Base-by-base conservation (phyloP, 2,888 invertebrate genomes). In the Acrobeloides nanus region DNA sequence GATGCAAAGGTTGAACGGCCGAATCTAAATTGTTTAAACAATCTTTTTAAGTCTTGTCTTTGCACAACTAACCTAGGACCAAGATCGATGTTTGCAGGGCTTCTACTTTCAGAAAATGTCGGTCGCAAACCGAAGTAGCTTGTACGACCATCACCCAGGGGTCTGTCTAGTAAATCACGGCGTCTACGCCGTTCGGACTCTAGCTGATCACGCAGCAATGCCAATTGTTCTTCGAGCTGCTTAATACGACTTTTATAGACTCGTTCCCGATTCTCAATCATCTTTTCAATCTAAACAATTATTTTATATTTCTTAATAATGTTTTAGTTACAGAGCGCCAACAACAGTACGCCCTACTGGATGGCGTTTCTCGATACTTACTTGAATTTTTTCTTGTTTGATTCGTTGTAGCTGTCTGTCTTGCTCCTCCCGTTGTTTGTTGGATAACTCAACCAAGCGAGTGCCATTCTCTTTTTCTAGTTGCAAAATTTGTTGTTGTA, bases 401-500 rank as follows among this genome's bases (percentile, higher is more conserved):
- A 71, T 71, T 21, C 67, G 48, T 20, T 53, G 51, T 25, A 68
- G 54, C 38, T 69, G 68, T 27, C 64, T 51, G 46, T 71, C 71
- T 51, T 71, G 71, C 40, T 71, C 71, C 38, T 71, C 69, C 38
- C 71, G 60, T 38, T 72, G 71, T 39, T 64, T 64, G 51, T 66
- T 71, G 26, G 71, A 69, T 35, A 71, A 54, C 46, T 72, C 71
- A 21, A 71, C 41, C 27, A 71, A 67, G 24, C 71, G 51, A 53
- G 66, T 69, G 10, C 71, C 71, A 41, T 71, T 71, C 46, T 71
- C 71, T 68, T 72, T 72, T 38, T 71, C 71, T 18, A 71, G 57
- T 42, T 71, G 71, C 18, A 69, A 68, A 29, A 71, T 72, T 46
- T 71, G 71, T 48, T 71, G 72, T 39, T 71, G 71, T 24, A 71